Conservation (phyloP, 2,797 vertebrate species). For the Peromyscus eremicus region DNA sequence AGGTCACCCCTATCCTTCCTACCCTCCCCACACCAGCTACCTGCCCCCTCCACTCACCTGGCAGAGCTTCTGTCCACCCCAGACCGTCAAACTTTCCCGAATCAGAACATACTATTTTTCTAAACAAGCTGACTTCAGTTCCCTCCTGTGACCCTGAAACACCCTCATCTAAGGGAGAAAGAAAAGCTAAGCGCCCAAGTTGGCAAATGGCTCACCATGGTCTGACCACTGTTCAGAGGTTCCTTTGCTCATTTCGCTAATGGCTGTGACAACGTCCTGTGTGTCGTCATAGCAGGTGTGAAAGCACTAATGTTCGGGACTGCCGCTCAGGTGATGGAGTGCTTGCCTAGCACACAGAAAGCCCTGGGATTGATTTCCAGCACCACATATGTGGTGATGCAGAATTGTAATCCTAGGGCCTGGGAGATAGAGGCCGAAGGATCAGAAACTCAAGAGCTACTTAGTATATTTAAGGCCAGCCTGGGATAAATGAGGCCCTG, state of each 20-base stretch:
- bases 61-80: background rate
- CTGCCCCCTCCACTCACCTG: no score
- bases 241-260: background rate
- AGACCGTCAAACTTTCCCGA: background rate
- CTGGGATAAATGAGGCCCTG: background rate
- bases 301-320: background rate
- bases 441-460: background rate
- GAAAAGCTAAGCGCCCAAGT: background rate
- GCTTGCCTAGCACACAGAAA: background rate
- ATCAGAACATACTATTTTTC: background rate
- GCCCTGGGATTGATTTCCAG: background rate
- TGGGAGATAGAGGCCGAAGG: background rate
- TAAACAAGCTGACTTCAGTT: background rate
- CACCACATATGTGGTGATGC: background rate
- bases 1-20: background rate
- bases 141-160: background rate
- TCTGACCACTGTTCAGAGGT: background rate
- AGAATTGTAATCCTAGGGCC: background rate
- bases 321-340: background rate
- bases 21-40: fast-evolving
- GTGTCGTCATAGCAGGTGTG: background rate
- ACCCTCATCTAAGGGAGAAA: background rate
- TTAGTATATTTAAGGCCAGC: background rate
- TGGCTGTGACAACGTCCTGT: background rate
- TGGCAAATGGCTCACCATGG: background rate